Evolutionary conservation across 2,113 vertebrate genomes (phyloP).

Genomic region (Talpa occidentalis): DNA sequence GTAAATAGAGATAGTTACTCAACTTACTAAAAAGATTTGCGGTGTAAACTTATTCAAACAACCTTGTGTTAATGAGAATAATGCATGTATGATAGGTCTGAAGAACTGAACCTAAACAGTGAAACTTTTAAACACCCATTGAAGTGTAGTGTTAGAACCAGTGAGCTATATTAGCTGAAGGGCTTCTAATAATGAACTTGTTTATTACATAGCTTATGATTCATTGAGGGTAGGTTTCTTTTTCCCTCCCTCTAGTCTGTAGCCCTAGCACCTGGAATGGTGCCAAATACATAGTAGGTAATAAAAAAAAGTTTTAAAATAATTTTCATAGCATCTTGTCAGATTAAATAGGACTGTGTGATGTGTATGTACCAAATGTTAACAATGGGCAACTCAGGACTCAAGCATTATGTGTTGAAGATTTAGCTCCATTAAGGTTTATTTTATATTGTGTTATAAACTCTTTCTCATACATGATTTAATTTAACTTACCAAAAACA

Average conservation of each 20-base stretch:
- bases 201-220: neutral
- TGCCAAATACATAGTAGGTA: neutral
- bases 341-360: neutral
- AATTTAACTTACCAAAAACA: neutral
- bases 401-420: neutral
- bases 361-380: conserved; percentile 8
- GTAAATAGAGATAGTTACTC: neutral
- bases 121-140: neutral
- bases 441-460: conserved; percentile 31
- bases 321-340: conserved; percentile 33
- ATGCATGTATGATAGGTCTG: neutral
- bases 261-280: neutral
- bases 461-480: conserved; percentile 20
- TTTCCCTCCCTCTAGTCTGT: neutral
- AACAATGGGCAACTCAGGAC: neutral
- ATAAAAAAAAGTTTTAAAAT: neutral
- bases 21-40: neutral
- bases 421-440: conserved; percentile 13
- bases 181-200: neutral
- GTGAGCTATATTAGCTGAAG: neutral
- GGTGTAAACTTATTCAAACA: neutral
- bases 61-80: neutral
- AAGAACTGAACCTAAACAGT: neutral
- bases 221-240: neutral
- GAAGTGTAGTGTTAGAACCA: neutral